phyloP scores from a whole-genome alignment of 2,113 vertebrate genomes.

The Ardeotis arabs region DNA sequence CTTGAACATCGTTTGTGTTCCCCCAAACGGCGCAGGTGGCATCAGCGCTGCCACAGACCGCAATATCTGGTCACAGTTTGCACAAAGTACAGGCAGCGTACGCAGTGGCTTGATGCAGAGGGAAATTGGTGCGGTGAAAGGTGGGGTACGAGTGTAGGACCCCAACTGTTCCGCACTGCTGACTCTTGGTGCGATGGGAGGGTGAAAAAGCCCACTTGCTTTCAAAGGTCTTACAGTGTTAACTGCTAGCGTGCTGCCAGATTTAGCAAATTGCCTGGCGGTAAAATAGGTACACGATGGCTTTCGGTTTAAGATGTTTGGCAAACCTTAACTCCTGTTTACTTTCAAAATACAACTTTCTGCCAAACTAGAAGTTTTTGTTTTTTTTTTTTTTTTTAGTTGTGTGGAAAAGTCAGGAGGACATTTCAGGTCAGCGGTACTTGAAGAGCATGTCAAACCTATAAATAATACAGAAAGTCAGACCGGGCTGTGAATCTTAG shows the following conservation, averaged over 20 bases:
- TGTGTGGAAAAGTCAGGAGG: conserved; percentile 47
- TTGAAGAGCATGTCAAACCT: conserved; percentile 30
- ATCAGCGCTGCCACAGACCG: neutral
- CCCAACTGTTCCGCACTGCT: neutral
- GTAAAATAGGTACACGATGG: neutral
- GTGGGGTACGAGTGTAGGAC: fast-evolving
- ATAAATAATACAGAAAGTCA: conserved; percentile 29
- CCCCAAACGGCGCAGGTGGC: neutral
- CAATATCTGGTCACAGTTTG: fast-evolving
- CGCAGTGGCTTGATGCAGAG: fast-evolving
- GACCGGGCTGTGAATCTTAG: neutral
- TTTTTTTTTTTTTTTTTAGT: neutral
- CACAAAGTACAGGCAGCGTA: fast-evolving
- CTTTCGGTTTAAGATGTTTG: conserved; percentile 1
- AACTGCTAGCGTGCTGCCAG: neutral
- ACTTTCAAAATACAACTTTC: conserved; percentile 45
- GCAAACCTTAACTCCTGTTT: conserved; percentile 27
- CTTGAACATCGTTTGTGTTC: fast-evolving
- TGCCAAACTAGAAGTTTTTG: neutral
- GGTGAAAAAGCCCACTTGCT: neutral
- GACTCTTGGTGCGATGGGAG: neutral
- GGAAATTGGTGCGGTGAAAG: neutral
- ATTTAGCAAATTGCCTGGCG: neutral
- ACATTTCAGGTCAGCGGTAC: conserved; percentile 38
- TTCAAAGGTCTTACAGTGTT: fast-evolving